phyloP scores from a whole-genome alignment of 2,888 invertebrate genomes.

The Lithophane semibrunnea region DNA sequence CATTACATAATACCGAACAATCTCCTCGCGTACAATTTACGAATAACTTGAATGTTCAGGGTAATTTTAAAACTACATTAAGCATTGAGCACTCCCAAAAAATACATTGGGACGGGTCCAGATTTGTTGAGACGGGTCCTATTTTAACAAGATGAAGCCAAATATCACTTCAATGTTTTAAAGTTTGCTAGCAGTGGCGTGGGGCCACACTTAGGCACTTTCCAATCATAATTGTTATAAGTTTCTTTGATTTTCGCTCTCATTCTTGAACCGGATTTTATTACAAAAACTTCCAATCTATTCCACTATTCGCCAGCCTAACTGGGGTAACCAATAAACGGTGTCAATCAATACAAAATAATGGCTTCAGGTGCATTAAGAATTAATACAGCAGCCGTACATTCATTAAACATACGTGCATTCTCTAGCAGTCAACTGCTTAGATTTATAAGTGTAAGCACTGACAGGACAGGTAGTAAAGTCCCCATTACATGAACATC shows the following conservation, averaged over 20 bases:
- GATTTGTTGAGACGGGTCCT: background rate
- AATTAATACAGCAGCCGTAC: conserved; percentile 17
- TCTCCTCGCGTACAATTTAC: conserved; percentile 3
- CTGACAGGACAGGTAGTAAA: conserved; percentile 22
- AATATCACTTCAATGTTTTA: background rate
- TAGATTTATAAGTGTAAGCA: conserved; percentile 29
- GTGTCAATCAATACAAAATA: conserved; percentile 12
- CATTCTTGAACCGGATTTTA: background rate
- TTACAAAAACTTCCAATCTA: background rate
- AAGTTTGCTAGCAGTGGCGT: background rate
- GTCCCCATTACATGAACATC: conserved; percentile 22
- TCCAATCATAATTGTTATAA: no score
- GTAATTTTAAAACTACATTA: background rate
- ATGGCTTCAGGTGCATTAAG: conserved; percentile 12
- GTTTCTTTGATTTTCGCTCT: background rate
- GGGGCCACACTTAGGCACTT: no score
- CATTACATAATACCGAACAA: conserved; percentile 15
- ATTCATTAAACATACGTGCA: conserved; percentile 29
- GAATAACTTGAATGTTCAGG: conserved; percentile 3
- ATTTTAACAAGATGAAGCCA: background rate
- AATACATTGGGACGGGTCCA: no score
- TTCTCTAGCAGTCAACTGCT: conserved; percentile 1
- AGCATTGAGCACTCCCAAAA: background rate
- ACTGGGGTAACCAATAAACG: conserved; percentile 8
- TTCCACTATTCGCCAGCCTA: background rate